Conservation (phyloP, 2,888 invertebrate species). For the Coleophora deauratella region DNA sequence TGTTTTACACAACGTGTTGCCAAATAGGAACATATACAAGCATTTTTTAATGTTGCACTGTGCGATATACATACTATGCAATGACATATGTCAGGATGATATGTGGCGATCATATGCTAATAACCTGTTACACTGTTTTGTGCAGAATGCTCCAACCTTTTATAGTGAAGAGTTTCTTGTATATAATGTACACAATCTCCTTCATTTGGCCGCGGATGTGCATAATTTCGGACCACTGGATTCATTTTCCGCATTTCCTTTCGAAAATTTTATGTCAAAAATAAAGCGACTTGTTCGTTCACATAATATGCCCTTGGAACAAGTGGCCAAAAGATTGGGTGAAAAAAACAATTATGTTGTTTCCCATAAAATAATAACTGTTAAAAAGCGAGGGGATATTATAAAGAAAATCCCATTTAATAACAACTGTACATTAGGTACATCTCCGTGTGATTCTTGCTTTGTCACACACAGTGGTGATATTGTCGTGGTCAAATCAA, state of each 20-base stretch:
- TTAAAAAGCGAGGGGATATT: neutral
- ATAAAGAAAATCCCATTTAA: neutral
- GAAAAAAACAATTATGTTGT: neutral
- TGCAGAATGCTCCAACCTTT: neutral
- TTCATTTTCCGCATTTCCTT: conserved; percentile 2
- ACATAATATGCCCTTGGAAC: conserved; percentile 2
- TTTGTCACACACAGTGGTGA: conserved; percentile 1
- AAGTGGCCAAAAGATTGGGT: conserved; percentile 2
- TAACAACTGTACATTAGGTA: neutral
- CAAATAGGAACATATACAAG: conserved; percentile 1
- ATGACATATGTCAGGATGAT: conserved; percentile 2
- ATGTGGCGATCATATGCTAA: conserved; percentile 4
- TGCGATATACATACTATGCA: conserved; percentile 4
- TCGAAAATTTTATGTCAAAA: conserved; percentile 3
- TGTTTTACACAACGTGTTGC: conserved; percentile 2
- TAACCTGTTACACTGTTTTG: conserved; percentile 2
- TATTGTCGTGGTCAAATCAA: conserved; percentile 1
- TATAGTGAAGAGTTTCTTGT: conserved; percentile 1
- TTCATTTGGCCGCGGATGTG: conserved; percentile 1
- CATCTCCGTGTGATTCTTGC: conserved; percentile 1
- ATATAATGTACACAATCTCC: conserved; percentile 1
- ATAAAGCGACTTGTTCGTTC: conserved; percentile 3
- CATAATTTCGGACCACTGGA: conserved; percentile 1
- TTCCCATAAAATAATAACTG: neutral
- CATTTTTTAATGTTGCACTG: conserved; percentile 4